Evolutionary conservation across 2,797 vertebrate species (phyloP).

Genomic region (Benthosema pterotum): DNA sequence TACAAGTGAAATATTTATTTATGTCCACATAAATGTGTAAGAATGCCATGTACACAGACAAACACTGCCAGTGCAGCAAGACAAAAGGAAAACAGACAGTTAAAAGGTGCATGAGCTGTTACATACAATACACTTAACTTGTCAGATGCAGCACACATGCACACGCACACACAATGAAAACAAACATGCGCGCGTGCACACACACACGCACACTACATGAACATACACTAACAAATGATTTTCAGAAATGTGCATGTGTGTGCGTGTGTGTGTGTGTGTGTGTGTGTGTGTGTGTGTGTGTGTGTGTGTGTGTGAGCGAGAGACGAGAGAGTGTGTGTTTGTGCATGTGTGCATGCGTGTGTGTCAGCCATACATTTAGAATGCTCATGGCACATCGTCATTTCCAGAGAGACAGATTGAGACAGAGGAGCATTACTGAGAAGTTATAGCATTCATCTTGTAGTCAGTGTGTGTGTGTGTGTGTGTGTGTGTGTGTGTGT

Average conservation of each 20-base stretch:
- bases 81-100: too few relatives aligned
- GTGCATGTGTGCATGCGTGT: slow-evolving; percentile 7
- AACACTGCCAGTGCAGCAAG: too few relatives aligned
- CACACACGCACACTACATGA: slow-evolving; percentile 3
- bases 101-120: too few relatives aligned
- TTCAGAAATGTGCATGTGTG: neutral
- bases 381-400: slow-evolving; percentile 49
- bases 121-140: too few relatives aligned
- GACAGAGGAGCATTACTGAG: slow-evolving; percentile 50
- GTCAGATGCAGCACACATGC: neutral
- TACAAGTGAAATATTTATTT: too few relatives aligned
- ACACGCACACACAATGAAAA: slow-evolving; percentile 29
- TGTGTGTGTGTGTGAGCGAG: slow-evolving; percentile 13
- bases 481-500: slow-evolving; percentile 5
- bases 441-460: slow-evolving; percentile 59
- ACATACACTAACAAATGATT: neutral
- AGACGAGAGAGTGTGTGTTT: neutral
- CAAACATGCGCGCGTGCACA: neutral
- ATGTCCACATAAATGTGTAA: too few relatives aligned
- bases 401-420: slow-evolving; percentile 60
- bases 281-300: neutral
- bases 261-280: slow-evolving; percentile 8
- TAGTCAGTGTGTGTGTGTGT: neutral
- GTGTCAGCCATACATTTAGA: slow-evolving; percentile 43
- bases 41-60: too few relatives aligned